phyloP scores from a whole-genome alignment of 2,888 invertebrate genomes.

The Campoplex nolae region DNA sequence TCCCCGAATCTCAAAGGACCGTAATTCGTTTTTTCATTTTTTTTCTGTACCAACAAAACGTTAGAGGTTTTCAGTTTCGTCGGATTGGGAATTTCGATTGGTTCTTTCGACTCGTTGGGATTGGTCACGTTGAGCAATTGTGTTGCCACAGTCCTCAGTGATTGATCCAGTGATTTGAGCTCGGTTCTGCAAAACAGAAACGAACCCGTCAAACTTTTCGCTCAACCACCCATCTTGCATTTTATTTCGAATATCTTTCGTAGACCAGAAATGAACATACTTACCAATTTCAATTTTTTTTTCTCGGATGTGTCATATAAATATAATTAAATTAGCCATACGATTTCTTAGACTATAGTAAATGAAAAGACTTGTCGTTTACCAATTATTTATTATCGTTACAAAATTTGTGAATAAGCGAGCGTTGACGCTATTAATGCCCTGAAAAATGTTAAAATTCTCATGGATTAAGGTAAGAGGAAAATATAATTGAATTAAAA shows the following conservation, averaged over 20 bases:
- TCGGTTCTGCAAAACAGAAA: slow-evolving; percentile 64
- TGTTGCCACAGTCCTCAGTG: slow-evolving; percentile 82
- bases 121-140: slow-evolving; percentile 80
- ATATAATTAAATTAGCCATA: background rate
- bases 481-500: slow-evolving; percentile 33
- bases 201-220: slow-evolving; percentile 18
- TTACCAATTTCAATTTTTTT: slow-evolving; percentile 30
- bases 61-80: slow-evolving; percentile 57
- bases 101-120: slow-evolving; percentile 63
- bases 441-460: slow-evolving; percentile 71
- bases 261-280: slow-evolving; percentile 30
- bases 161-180: slow-evolving; percentile 79
- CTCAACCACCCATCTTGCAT: background rate
- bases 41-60: slow-evolving; percentile 64
- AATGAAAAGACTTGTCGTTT: slow-evolving; percentile 70
- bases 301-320: slow-evolving; percentile 16
- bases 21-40: slow-evolving; percentile 64
- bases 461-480: slow-evolving; percentile 43
- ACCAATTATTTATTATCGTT: slow-evolving; percentile 75
- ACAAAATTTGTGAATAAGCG: slow-evolving; percentile 67
- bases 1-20: slow-evolving; percentile 42
- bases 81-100: slow-evolving; percentile 52
- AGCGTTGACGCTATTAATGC: slow-evolving; percentile 69
- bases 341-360: slow-evolving; percentile 30
- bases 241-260: slow-evolving; percentile 15